Base-by-base conservation (phyloP, 2,113 vertebrate species). In the Pseudorasbora parva region DNA sequence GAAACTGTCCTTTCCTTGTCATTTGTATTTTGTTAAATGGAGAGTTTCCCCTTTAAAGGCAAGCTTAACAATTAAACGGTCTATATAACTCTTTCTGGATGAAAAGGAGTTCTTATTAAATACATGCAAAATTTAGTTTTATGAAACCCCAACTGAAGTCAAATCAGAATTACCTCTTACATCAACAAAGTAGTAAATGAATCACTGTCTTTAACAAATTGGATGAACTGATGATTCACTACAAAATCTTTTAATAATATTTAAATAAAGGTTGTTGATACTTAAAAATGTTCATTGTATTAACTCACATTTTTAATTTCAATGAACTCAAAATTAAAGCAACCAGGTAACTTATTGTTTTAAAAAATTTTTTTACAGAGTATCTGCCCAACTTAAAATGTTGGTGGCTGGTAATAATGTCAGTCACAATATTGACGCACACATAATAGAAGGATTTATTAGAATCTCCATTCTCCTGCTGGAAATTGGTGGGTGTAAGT, bases 401-500 rank as follows among this genome's bases (percentile, higher is more conserved):
- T 10, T 74, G 66, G 51, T 47, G 62, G 12, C 12, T 23, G n/a
- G n/a, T 47, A 37, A 23, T 78, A 69, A 79, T 60, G 19, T 25
- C 51, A 69, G 54, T 56, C 49, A 49, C 54, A 33, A 78, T 56
- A 30, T 62, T 60, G 60, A 76, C 43, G 69, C 78, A 80, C 69
- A 41, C 33, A 41, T 78, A 51, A 79, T 80, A 37, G 64, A 5
- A 9, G 62, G 59, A 12, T 72, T 76, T 8, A 27, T 66, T 25
- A 62, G 15, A 78, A 64, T 78, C 27, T 27, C 66, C 60, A 45
- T 83, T 83, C 21, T 64, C 47, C 56, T 51, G 19, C 30, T 23
- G 81, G 51, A 85, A 88, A 89, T 83, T 62, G 57, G 66, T 87
- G 90, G 83, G 86, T 87, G 87, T 87, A 86, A 86, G 84, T 89